These are phyloP conservation scores for Papilio polytes DNA, from an alignment of 1,140 invertebrate genomes.

Conservation along the genomic window DNA sequence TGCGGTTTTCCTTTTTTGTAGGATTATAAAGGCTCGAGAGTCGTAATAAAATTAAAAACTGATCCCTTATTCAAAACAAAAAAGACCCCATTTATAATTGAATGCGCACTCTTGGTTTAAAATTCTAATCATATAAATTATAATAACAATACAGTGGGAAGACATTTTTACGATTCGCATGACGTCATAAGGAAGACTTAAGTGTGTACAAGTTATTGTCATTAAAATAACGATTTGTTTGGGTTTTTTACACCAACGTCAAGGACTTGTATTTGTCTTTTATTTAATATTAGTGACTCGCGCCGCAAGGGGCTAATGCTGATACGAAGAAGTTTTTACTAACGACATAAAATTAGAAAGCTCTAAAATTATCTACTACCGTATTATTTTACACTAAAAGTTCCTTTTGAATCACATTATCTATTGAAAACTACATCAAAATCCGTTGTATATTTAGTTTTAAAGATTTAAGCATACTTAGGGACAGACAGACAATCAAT, in stretches of 20 bases:
- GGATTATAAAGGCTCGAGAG: background rate
- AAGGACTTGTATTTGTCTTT: background rate
- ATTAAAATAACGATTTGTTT: slow-evolving; percentile 30
- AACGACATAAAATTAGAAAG: too few relatives aligned
- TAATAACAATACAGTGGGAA: slow-evolving; percentile 57
- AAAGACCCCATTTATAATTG: slow-evolving; percentile 60
- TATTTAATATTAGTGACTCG: background rate
- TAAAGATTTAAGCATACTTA: too few relatives aligned
- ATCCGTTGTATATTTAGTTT: too few relatives aligned
- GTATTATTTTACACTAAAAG: too few relatives aligned
- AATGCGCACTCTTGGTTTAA: slow-evolving; percentile 57
- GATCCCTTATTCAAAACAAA: slow-evolving; percentile 29
- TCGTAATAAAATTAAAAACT: background rate
- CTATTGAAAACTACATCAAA: too few relatives aligned
- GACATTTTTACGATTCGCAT: slow-evolving; percentile 64
- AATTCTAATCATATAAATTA: slow-evolving; percentile 64
- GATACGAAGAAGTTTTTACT: too few relatives aligned
- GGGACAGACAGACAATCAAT: too few relatives aligned
- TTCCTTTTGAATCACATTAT: too few relatives aligned
- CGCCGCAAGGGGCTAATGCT: too few relatives aligned
- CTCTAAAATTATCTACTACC: too few relatives aligned
- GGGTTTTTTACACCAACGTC: background rate
- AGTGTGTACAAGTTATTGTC: slow-evolving; percentile 8
- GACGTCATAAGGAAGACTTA: slow-evolving; percentile 43
- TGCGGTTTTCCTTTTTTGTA: background rate